Evolutionary conservation across 37 sponge, comb jelly and placozoan species (phyloP), one percentile per base, ranked within the genome.

Genomic region (Agelas oroides): DNA sequence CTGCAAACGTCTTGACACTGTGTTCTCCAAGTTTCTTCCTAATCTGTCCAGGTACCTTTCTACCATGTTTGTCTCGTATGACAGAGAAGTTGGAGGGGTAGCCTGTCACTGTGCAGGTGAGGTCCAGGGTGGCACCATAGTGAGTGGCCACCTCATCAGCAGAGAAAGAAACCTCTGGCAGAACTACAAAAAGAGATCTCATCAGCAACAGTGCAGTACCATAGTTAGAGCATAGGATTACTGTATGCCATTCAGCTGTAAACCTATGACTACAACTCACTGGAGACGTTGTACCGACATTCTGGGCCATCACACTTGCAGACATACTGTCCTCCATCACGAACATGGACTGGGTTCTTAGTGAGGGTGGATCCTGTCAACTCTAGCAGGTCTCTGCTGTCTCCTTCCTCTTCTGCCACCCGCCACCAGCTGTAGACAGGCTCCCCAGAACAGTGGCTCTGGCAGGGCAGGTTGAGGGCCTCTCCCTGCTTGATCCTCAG

Each of bases 291-390:
- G 40, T 68, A 70, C 14, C 11, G 16, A 38, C 82, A 81, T 32
- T 53, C 21, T 19, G 27, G 82, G 6, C 82, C 82, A 34, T 58
- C 25, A 58, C 82, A 81, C 60, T 70, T 32, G 40, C 82, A 81
- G 3, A 15, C 60, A 70, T 81, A 81, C 20, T 59, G 28, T 35
- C 82, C 82, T 33, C 82, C 82, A 71, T 70, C 36, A 1, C n/a
- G n/a, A 8, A 34, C 25, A 0, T 27, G 16, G n/a, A 71, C 71
- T 15, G 38, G 23, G 0, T 56, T 55, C 16, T 40, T 64, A 38
- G 20, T 65, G 53, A 79, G 15, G 34, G 20, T 32, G 8, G 80
- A 41, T 12, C 69, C 80, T 17, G 72, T 12, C 1, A 31, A 31
- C 33, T 34, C 32, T 5, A 67, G 32, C 68, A 33, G 68, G 5